A percentile compares a stretch with the other conserved stretches of the same genome.
phyloP scores from a whole-genome alignment of 2,888 invertebrate genomes.

The Halictus ligatus region DNA sequence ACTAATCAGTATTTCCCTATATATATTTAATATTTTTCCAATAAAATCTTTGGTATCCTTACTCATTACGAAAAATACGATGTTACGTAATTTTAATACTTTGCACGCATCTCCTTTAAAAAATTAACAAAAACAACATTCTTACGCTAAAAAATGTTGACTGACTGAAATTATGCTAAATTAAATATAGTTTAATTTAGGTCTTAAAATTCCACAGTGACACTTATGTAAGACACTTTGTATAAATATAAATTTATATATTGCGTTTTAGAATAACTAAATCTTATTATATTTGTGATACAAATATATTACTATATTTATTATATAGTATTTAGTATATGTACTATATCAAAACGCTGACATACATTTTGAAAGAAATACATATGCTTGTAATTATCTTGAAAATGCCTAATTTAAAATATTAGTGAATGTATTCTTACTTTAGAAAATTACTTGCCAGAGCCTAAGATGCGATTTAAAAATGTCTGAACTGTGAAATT shows the following conservation, averaged over 20 bases:
- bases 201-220: background rate
- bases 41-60: background rate
- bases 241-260: constrained; percentile 1
- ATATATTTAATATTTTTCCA: background rate
- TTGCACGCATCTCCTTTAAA: background rate
- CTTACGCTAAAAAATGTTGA: background rate
- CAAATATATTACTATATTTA: constrained; percentile 1
- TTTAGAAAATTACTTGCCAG: constrained; percentile 15
- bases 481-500: background rate
- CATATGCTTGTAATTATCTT: background rate
- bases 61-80: background rate
- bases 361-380: background rate
- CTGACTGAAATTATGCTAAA: background rate
- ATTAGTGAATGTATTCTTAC: constrained; percentile 21
- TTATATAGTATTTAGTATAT: background rate
- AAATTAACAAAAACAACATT: background rate
- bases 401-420: constrained; percentile 15
- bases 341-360: constrained; percentile 6
- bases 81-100: background rate
- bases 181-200: background rate
- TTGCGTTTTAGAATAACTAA: constrained; percentile 12
- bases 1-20: background rate
- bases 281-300: constrained; percentile 16
- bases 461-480: constrained; percentile 5
- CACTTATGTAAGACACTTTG: background rate